Conservation (phyloP, 2,113 vertebrate genomes). For the Eleginops maclovinus region DNA sequence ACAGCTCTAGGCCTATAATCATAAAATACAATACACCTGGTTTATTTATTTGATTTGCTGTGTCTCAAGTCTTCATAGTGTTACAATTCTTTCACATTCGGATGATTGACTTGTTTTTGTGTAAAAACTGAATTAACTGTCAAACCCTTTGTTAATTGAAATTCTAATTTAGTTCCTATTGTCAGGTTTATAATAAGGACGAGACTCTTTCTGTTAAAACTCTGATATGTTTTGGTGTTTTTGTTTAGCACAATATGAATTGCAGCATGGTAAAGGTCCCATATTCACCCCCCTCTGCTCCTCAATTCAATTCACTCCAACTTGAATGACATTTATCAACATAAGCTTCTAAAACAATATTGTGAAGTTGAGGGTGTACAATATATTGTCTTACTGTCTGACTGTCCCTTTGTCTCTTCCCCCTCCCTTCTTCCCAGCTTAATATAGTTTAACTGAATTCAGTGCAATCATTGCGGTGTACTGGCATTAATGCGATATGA, state of each 20-base stretch:
- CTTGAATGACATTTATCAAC: slow-evolving; percentile 43
- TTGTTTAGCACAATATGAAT: slow-evolving; percentile 12
- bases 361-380: slow-evolving; percentile 3
- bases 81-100: neutral
- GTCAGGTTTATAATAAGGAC: neutral
- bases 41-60: neutral
- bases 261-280: neutral
- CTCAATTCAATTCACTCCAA: slow-evolving; percentile 8
- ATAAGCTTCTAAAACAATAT: slow-evolving; percentile 32
- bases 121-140: neutral
- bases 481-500: slow-evolving; percentile 27
- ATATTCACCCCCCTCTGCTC: slow-evolving; percentile 14
- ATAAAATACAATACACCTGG: neutral
- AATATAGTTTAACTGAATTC: slow-evolving; percentile 51
- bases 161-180: slow-evolving; percentile 4
- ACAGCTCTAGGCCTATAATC: neutral
- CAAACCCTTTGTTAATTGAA: too few relatives aligned
- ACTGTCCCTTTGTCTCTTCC: neutral
- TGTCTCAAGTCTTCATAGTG: neutral
- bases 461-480: slow-evolving; percentile 10
- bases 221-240: too few relatives aligned
- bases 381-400: slow-evolving; percentile 8
- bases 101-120: neutral
- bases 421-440: slow-evolving; percentile 12
- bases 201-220: too few relatives aligned